These are phyloP conservation scores for Pissodes strobi DNA, from an alignment of 1,140 invertebrate species.

Conservation along the genomic window DNA sequence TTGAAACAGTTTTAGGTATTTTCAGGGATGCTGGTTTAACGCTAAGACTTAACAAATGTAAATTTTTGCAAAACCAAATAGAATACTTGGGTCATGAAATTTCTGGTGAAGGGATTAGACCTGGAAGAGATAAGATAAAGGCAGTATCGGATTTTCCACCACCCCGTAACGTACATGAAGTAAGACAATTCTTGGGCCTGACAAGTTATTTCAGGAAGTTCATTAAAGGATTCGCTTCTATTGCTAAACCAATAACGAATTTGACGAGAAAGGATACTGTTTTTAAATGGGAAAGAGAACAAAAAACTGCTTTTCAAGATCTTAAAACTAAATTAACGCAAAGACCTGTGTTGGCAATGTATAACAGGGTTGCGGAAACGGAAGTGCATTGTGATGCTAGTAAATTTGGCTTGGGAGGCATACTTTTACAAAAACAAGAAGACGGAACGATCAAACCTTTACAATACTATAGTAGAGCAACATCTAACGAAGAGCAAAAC, in stretches of 20 bases:
- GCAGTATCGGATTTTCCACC: constrained; percentile 43
- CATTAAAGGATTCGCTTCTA: constrained; percentile 46
- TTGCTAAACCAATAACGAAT: constrained; percentile 41
- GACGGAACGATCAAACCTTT: constrained; percentile 24
- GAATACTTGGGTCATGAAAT: constrained; percentile 35
- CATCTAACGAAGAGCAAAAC: neutral
- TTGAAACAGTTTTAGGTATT: too few relatives aligned
- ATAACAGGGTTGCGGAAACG: constrained; percentile 37
- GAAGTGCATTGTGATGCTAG: constrained; percentile 48
- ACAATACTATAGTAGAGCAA: constrained; percentile 5
- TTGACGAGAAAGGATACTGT: neutral
- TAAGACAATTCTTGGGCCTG: constrained; percentile 51
- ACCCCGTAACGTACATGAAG: constrained; percentile 42
- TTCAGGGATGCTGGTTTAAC: too few relatives aligned
- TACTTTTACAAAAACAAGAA: constrained; percentile 35
- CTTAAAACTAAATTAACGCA: constrained; percentile 28
- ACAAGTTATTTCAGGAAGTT: constrained; percentile 50
- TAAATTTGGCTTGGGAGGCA: constrained; percentile 40
- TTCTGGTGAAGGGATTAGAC: constrained; percentile 43
- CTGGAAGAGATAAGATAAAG: constrained; percentile 43
- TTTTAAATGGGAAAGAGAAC: neutral
- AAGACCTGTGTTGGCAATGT: constrained; percentile 40
- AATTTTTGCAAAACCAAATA: constrained; percentile 26
- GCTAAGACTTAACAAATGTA: neutral
- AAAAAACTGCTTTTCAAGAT: constrained; percentile 3